Base-by-base conservation (phyloP, 2,888 invertebrate species). In the Drosophila stalkeri region DNA sequence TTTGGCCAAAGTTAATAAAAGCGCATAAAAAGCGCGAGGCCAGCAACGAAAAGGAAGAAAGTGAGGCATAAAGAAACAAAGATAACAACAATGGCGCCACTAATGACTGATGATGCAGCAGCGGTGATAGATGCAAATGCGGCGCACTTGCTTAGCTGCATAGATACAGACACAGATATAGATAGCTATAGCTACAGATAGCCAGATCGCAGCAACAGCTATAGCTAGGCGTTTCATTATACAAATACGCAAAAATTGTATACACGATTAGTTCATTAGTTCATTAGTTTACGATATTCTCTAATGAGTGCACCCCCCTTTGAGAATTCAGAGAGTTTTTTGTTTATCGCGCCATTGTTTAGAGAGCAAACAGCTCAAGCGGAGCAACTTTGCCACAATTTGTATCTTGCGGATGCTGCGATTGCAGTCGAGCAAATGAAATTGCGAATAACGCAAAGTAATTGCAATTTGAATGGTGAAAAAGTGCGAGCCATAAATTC, bases 401-500 rank as follows among this genome's bases (percentile, higher is more conserved):
- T 31, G 54, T 59, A 78, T 65, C 72, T 69, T 51, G 43, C 23
- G 64, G 66, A 64, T 69, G 60, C 52, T 51, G 44, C 64, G 64
- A 65, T 71, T 74, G 67, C 66, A 61, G 61, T 44, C 31, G 67
- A 56, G 55, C 35, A 78, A 89, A 84, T 89, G 77, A 90, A 87
- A 90, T 89, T 90, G 89, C 90, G 75, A 82, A 85, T 87, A 81
- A 87, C 72, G 76, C 86, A 89, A 91, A 90, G 86, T 90, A 91
- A 91, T 89, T 88, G 88, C 88, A 75, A 90, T 88, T 89, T 88
- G 81, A 90, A 89, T 91, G 77, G 84, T 81, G 78, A 81, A 86
- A 91, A 90, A 89, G 86, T 82, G 84, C 75, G 81, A 70, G 82
- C 76, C 82, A 91, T 92, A 91, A 92, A 91, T 92, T 87, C 80